phyloP scores from a whole-genome alignment of 2,797 vertebrate genomes.

The Chromis chromis region DNA sequence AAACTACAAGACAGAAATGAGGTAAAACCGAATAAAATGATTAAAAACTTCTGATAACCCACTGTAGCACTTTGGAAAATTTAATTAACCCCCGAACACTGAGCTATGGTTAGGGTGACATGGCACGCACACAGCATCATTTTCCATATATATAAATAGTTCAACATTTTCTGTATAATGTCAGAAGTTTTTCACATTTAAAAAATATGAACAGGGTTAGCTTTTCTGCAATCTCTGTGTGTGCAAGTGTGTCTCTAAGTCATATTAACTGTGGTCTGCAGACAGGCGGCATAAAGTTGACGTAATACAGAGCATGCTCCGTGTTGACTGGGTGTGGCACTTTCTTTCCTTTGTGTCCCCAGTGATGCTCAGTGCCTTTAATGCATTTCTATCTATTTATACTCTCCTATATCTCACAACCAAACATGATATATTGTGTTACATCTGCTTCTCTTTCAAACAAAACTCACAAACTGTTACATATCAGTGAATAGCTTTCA shows the following conservation, averaged over 20 bases:
- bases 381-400: background rate
- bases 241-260: constrained; percentile 5
- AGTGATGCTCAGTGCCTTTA: constrained; percentile 28
- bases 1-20: background rate
- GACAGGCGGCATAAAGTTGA: constrained; percentile 63
- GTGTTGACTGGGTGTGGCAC: constrained; percentile 68
- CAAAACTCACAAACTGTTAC: background rate
- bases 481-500: background rate
- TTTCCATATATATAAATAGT: background rate
- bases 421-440: background rate
- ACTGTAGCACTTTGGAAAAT: too few relatives aligned
- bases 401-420: background rate
- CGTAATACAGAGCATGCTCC: constrained; percentile 76
- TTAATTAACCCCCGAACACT: too few relatives aligned
- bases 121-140: too few relatives aligned
- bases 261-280: constrained; percentile 58
- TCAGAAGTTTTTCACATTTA: background rate
- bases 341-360: constrained; percentile 49
- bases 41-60: background rate
- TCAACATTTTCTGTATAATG: background rate
- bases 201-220: too few relatives aligned
- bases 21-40: background rate
- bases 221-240: too few relatives aligned
- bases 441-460: constrained; percentile 3
- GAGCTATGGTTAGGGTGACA: background rate